phyloP scores from a whole-genome alignment of 1,140 invertebrate genomes.

The Coelopa frigida region DNA sequence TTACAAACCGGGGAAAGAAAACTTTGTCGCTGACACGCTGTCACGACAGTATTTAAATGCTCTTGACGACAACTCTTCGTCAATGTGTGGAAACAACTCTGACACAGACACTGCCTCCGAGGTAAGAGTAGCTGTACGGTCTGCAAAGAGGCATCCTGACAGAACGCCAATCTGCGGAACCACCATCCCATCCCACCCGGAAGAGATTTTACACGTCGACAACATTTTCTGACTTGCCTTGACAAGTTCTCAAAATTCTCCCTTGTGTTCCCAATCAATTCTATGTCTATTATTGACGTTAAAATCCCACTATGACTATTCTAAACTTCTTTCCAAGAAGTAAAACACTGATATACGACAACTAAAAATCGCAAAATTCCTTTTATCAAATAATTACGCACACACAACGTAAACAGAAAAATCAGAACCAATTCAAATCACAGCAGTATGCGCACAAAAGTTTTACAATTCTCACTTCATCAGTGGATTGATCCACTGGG shows the following conservation, averaged over 20 bases:
- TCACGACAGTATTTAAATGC: neutral
- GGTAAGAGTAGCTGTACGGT: neutral
- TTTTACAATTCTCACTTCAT: no score
- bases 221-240: conserved; percentile 11
- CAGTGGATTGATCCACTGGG: no score
- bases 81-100: neutral
- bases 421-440: no score
- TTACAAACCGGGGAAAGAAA: neutral
- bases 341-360: neutral
- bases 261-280: neutral
- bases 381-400: no score
- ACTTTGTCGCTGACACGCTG: conserved; percentile 3
- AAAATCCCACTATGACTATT: neutral
- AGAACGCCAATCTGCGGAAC: neutral
- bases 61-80: neutral
- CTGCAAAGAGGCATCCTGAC: neutral
- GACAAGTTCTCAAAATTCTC: conserved; percentile 11
- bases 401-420: no score
- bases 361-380: no score
- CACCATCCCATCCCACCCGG: neutral
- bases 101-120: neutral
- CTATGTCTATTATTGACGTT: neutral
- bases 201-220: conserved; percentile 6
- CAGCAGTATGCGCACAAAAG: no score
- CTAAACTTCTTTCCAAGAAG: neutral